phyloP scores from a whole-genome alignment of 2,797 vertebrate species.

The Cynodonichthys magdalenae region DNA sequence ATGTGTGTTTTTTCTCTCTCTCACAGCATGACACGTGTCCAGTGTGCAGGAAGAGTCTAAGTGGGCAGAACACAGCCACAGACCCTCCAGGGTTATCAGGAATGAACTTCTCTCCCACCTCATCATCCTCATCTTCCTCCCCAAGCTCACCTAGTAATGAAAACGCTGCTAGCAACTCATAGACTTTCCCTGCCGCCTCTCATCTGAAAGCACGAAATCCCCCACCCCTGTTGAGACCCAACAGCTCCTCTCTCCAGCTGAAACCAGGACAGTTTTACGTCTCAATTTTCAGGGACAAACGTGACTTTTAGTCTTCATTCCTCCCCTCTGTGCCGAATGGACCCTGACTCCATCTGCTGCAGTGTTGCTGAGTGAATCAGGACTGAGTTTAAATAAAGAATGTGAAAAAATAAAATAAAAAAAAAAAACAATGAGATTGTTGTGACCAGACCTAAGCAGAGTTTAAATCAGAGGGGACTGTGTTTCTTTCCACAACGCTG shows the following conservation, averaged over 20 bases:
- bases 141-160: conserved; percentile 93
- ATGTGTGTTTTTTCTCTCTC: not conserved
- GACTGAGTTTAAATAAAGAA: conserved; percentile 25
- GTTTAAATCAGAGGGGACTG: conserved; percentile 53
- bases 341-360: conserved; percentile 42
- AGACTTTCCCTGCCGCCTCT: conserved; percentile 64
- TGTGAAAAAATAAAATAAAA: conserved; percentile 46
- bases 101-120: conserved; percentile 90
- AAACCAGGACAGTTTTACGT: conserved; percentile 32
- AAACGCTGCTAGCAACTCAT: conserved; percentile 90
- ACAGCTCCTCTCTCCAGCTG: conserved; percentile 26
- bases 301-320: conserved; percentile 16
- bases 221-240: conserved; percentile 21
- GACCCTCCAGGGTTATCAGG: conserved; percentile 93
- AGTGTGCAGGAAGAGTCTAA: conserved; percentile 97
- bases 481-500: conserved; percentile 37
- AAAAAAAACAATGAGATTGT: conserved; percentile 21
- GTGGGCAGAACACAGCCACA: conserved; percentile 97
- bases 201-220: conserved; percentile 31
- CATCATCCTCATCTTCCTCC: conserved; percentile 91
- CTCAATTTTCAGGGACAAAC: conserved; percentile 36
- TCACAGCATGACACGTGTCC: conserved; percentile 96
- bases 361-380: conserved; percentile 34
- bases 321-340: conserved; percentile 37
- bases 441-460: conserved; percentile 29